Evolutionary conservation across 1,140 invertebrate species (phyloP).

Genomic region (Bemisia tabaci): DNA sequence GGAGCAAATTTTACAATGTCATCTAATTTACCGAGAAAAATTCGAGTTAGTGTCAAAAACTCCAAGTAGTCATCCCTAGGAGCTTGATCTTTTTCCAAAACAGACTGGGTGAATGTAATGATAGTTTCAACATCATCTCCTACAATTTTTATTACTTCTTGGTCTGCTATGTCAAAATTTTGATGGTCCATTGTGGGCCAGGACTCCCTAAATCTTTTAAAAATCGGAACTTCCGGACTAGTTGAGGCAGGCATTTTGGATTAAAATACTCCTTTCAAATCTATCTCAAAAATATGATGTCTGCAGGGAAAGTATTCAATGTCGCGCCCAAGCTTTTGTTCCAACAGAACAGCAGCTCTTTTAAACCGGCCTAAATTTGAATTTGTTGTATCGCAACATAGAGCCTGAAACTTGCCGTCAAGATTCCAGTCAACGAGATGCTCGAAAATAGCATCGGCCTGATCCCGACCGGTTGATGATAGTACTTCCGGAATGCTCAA

Average conservation of each 20-base stretch:
- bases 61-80: slow-evolving; percentile 12
- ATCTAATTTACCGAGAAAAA: slow-evolving; percentile 8
- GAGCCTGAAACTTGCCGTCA: slow-evolving; percentile 13
- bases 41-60: slow-evolving; percentile 6
- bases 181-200: neutral
- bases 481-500: neutral
- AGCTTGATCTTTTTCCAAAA: neutral
- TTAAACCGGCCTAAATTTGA: slow-evolving; percentile 25
- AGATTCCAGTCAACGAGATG: slow-evolving; percentile 6
- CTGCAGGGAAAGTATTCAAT: slow-evolving; percentile 13
- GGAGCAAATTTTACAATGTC: slow-evolving; percentile 3
- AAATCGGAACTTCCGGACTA: slow-evolving; percentile 6
- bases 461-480: neutral
- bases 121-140: neutral
- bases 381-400: slow-evolving; percentile 28
- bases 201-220: slow-evolving; percentile 1
- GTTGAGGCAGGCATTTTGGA: slow-evolving; percentile 10
- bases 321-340: slow-evolving; percentile 9
- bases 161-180: neutral
- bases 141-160: slow-evolving; percentile 2
- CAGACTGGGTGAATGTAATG: too few relatives aligned
- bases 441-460: neutral
- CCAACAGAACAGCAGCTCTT: slow-evolving; percentile 17
- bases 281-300: slow-evolving; percentile 19
- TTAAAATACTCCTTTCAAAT: slow-evolving; percentile 14